These are phyloP conservation scores for Dendrocopos noguchii DNA, from an alignment of 2,113 vertebrate species.

Conservation along the genomic window DNA sequence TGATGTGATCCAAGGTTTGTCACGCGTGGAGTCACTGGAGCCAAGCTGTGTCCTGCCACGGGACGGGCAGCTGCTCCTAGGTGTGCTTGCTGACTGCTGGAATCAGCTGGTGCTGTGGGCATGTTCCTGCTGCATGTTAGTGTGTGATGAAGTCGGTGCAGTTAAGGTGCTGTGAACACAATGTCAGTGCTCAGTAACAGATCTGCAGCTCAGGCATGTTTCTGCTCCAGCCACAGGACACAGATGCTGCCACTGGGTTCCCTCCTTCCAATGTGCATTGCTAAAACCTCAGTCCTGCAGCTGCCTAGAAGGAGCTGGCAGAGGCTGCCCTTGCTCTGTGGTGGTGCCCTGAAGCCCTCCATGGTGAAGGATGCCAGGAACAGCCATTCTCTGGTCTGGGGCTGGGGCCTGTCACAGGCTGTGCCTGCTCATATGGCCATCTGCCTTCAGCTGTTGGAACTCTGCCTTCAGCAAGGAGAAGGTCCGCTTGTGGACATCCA, in stretches of 20 bases:
- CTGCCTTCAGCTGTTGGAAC: background rate
- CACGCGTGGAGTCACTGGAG: background rate
- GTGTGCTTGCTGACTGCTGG: accelerated
- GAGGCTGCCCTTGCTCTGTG: background rate
- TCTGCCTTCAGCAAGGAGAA: background rate
- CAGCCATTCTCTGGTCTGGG: background rate
- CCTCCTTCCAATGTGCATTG: background rate
- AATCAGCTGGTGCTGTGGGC: background rate
- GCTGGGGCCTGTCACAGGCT: background rate
- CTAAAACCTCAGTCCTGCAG: background rate
- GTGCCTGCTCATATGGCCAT: accelerated
- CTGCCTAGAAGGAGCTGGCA: background rate
- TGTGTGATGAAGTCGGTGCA: background rate
- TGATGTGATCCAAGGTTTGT: background rate
- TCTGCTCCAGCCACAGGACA: background rate
- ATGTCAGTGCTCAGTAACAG: background rate
- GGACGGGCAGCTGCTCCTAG: background rate
- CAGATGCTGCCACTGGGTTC: accelerated
- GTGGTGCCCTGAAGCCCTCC: no score
- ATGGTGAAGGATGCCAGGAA: accelerated
- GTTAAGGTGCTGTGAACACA: background rate
- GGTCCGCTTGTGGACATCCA: background rate
- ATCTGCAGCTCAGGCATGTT: background rate
- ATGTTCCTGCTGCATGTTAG: accelerated
- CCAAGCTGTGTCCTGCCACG: accelerated